Conservation (phyloP, 2,113 vertebrate genomes). For the Mustelus asterias region DNA sequence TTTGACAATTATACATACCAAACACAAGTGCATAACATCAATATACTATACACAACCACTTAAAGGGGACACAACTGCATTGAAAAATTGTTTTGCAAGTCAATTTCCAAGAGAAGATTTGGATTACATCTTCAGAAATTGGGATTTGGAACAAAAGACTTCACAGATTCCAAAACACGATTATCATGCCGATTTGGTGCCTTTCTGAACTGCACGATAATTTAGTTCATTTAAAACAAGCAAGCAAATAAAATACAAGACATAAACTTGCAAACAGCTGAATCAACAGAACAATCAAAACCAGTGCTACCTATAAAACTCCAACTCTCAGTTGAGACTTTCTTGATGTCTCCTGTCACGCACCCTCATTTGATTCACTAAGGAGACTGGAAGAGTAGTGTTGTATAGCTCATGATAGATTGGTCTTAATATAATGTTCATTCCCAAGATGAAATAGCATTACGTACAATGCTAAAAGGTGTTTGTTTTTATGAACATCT, state of each 20-base stretch:
- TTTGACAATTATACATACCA: neutral
- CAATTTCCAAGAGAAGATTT: neutral
- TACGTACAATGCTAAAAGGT: neutral
- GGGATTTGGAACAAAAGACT: neutral
- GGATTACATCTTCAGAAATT: neutral
- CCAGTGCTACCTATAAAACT: neutral
- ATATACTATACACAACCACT: neutral
- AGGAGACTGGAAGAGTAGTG: neutral
- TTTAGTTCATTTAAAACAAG: neutral
- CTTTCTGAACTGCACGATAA: neutral
- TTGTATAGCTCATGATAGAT: neutral
- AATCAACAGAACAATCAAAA: neutral
- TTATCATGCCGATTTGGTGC: neutral
- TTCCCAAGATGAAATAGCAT: neutral
- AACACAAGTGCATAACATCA: neutral
- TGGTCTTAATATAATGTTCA: neutral
- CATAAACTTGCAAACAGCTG: neutral
- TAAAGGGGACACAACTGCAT: neutral
- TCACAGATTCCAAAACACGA: neutral
- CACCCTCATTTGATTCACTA: neutral
- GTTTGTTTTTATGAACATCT: neutral
- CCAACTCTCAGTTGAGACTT: neutral
- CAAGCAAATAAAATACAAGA: neutral
- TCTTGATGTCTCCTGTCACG: neutral
- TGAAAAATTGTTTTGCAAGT: neutral